Base-by-base conservation (phyloP, 1,140 invertebrate genomes). In the Conus betulinus region DNA sequence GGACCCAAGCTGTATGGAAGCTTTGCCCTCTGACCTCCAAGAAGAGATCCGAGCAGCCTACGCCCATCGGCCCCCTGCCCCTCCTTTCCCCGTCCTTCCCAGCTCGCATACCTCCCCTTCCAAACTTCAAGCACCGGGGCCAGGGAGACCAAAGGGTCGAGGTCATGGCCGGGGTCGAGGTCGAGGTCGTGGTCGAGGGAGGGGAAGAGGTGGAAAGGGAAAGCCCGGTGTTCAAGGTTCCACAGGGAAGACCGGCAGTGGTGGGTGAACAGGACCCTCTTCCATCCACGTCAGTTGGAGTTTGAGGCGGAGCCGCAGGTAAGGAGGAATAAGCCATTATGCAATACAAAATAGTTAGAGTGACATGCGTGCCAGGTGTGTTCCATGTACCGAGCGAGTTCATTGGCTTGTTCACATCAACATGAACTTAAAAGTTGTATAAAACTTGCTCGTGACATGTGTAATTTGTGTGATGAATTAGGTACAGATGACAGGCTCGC, bases 1-100 rank as follows among this genome's bases (percentile, higher is more conserved):
- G 39, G 94, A 95, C 90, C 87, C 90, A 39, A 91, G 90, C 78
- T 94, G 94, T 89, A 89, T 95, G 51, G 90, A 92, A 87, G 94
- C 93, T 13, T 85, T 95, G 51, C 94, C 94, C 52, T 88, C 87
- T 67, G 89, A 92, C 27, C 82, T 95, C 15, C 93, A 93, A 82
- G 88, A 90, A 60, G 94, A 95, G 90, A 89, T 95, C 20, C 88
- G 88, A 88, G 87, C 85, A 52, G 94, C 92, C 23, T 94, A 94
- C 88, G 84, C 90, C 78, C 78, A 78, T 78, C 91, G 93, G 27
- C 79, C 88, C 27, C 25, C 51, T 89, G 57, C 25, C 15, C 6
- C n/a, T 4, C 10, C 27, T 52, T n/a, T 71, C 39, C 10, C 27
- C 52, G 27, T 71, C 39, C 53, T 15, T 53, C 74, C 51, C 67